Percentiles rank a stretch among this genome's conserved stretches.
Conservation (phyloP, 1,140 invertebrate genomes). For the Drosophila repletoides region DNA sequence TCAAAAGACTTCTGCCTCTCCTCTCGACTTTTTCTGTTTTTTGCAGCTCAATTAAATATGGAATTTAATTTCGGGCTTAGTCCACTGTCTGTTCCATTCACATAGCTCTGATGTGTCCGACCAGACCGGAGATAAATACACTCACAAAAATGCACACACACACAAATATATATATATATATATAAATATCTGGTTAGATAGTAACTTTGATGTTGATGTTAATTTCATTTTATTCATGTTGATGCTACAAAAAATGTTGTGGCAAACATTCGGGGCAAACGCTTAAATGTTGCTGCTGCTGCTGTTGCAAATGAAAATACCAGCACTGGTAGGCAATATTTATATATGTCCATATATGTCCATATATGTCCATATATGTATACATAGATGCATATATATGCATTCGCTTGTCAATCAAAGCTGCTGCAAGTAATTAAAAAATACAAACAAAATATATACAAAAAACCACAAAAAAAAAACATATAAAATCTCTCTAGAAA, state of each 20-base stretch:
- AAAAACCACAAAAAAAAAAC: not conserved
- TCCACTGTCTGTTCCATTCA: constrained; percentile 18
- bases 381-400: constrained; percentile 43
- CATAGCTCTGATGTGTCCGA: constrained; percentile 35
- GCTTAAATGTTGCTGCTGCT: constrained; percentile 12
- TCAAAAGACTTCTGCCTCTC: constrained; percentile 15
- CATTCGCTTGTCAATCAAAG: constrained; percentile 71
- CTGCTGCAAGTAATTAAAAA: too few relatives aligned
- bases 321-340: too few relatives aligned
- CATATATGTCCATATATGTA: too few relatives aligned
- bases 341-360: too few relatives aligned
- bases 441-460: not conserved
- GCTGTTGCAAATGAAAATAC: constrained; percentile 12
- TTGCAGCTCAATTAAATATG: constrained; percentile 81
- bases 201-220: constrained; percentile 75
- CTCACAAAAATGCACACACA: constrained; percentile 3
- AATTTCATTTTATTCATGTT: constrained; percentile 77
- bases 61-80: constrained; percentile 78
- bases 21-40: constrained; percentile 38
- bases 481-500: constrained; percentile 4
- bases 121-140: constrained; percentile 7
- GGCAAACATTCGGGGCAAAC: constrained; percentile 42
- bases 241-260: constrained; percentile 66
- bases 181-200: constrained; percentile 14
- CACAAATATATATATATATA: not conserved